Evolutionary conservation across 2,888 invertebrate species (phyloP).

Genomic region (Tetranychus piercei): DNA sequence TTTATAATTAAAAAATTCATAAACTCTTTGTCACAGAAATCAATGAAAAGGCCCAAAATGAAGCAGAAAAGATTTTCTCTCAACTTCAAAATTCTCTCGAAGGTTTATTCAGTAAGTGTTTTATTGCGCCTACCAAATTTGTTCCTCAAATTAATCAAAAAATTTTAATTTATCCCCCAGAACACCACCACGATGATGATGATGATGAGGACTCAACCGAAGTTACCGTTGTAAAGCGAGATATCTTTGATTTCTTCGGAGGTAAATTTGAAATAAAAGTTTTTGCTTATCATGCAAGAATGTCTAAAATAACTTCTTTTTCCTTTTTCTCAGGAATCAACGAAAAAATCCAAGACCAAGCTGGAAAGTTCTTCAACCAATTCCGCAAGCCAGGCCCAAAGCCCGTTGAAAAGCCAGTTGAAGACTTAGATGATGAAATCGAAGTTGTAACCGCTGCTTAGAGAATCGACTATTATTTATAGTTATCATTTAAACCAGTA

Average conservation of each 20-base stretch:
- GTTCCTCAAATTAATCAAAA: no score
- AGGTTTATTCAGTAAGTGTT: no score
- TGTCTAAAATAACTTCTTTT: neutral
- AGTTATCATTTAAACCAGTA: no score
- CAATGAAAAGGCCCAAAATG: no score
- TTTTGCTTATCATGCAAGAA: neutral
- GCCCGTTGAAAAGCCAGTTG: neutral
- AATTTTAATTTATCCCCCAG: neutral
- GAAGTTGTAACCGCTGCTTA: no score
- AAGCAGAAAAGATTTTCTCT: no score
- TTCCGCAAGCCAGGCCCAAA: neutral
- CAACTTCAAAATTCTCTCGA: no score
- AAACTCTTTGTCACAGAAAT: no score
- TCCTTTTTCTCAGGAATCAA: neutral
- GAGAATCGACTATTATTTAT: no score
- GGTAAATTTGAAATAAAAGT: neutral
- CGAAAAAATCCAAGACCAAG: neutral
- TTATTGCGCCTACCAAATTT: no score
- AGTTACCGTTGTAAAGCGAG: neutral
- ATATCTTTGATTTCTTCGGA: neutral
- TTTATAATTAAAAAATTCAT: no score
- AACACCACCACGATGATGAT: neutral
- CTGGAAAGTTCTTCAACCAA: neutral
- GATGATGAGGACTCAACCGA: neutral
- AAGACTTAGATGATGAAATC: no score